phyloP scores from a whole-genome alignment of 30 jellyfish, hydroid and myxozoan genomes.

The Kudoa iwatai region DNA sequence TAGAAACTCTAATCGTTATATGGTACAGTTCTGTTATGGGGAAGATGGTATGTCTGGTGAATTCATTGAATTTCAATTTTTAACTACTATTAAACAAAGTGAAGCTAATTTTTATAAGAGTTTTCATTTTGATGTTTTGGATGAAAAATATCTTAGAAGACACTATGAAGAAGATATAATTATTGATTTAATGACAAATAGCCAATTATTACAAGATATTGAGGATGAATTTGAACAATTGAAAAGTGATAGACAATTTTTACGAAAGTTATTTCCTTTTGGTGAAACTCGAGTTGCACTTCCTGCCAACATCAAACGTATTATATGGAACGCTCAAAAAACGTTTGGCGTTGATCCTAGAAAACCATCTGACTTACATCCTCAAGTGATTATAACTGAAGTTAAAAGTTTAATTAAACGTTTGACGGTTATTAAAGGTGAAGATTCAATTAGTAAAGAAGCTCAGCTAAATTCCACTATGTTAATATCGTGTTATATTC shows the following conservation, averaged over 20 bases:
- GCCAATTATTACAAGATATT: conserved; percentile 12
- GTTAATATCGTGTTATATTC: conserved; percentile 22
- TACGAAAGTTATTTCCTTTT: conserved; percentile 44
- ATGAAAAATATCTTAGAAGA: conserved; percentile 19
- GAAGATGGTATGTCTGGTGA: conserved; percentile 98
- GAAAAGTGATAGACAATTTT: conserved; percentile 24
- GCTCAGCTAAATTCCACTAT: conserved; percentile 72
- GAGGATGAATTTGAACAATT: conserved; percentile 17
- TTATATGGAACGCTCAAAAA: conserved; percentile 77
- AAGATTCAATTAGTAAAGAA: conserved; percentile 37
- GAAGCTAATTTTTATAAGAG: conserved; percentile 17
- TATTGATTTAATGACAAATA: conserved; percentile 12
- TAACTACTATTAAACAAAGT: conserved; percentile 25
- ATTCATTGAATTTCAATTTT: conserved; percentile 31
- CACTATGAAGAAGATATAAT: conserved; percentile 39
- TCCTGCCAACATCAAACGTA: conserved; percentile 36
- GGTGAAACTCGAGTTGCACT: conserved; percentile 54
- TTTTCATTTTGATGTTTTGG: conserved; percentile 50
- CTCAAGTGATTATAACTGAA: conserved; percentile 22
- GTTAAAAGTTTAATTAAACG: conserved; percentile 13
- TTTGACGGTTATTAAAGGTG: conserved; percentile 45
- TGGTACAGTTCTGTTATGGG: conserved; percentile 53
- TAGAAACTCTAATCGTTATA: conserved; percentile 59
- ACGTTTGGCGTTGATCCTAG: conserved; percentile 25
- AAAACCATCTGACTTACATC: conserved; percentile 35